Conservation (phyloP, 2,888 invertebrate species). For the Polydrusus cervinus region DNA sequence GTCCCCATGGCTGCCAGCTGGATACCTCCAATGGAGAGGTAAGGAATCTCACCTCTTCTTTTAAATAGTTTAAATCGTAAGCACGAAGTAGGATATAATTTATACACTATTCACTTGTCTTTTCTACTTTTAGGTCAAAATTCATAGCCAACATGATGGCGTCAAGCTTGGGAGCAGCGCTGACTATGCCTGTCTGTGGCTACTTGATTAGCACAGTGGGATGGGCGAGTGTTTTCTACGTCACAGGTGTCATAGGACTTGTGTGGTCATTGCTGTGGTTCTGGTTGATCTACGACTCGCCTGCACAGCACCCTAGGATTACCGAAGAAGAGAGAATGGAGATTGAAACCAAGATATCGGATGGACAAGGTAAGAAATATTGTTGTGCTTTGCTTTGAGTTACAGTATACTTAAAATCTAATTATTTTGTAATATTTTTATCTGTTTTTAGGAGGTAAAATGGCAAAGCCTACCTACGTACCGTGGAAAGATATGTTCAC, state of each 20-base stretch:
- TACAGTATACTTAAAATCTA: no score
- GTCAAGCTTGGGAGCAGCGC: constrained; percentile 91
- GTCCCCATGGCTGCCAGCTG: constrained; percentile 94
- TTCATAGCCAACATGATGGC: constrained; percentile 96
- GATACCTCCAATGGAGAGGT: constrained; percentile 94
- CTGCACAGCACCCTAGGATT: constrained; percentile 88
- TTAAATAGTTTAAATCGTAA: neutral
- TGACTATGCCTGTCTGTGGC: constrained; percentile 92
- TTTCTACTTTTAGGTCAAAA: constrained; percentile 77
- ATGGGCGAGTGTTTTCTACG: constrained; percentile 93
- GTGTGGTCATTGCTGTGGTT: constrained; percentile 91
- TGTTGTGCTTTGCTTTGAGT: no score
- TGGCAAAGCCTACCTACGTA: constrained; percentile 73
- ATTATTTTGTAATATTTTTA: no score
- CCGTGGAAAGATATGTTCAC: constrained; percentile 83
- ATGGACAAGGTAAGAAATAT: constrained; percentile 59
- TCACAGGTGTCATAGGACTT: constrained; percentile 74
- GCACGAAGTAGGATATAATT: neutral
- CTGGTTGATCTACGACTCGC: constrained; percentile 85
- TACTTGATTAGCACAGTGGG: constrained; percentile 86
- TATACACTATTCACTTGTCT: neutral
- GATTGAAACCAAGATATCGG: constrained; percentile 81
- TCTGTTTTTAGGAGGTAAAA: constrained; percentile 57
- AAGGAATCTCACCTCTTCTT: neutral
- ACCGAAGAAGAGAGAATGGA: constrained; percentile 78